phyloP scores from a whole-genome alignment of 2,888 invertebrate species.

The Drosophila mayaguana region DNA sequence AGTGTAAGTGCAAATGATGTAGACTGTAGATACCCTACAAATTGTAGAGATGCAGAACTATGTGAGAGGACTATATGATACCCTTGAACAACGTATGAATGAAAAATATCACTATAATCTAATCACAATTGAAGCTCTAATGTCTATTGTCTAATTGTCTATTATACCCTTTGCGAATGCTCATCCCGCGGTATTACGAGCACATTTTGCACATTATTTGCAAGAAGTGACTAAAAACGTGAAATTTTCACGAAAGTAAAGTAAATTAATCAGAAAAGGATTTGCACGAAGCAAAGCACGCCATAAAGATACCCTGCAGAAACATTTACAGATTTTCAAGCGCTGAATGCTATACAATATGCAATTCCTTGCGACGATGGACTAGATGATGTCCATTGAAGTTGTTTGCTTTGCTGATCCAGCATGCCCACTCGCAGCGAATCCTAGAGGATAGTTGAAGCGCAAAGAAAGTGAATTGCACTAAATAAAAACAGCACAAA shows the following conservation, averaged over 20 bases:
- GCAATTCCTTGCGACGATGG: neutral
- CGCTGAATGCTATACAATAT: neutral
- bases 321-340: neutral
- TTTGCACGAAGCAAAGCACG: neutral
- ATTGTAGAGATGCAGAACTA: neutral
- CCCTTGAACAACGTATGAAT: neutral
- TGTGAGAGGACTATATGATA: neutral
- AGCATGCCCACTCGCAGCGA: too few relatives aligned
- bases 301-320: neutral
- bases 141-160: too few relatives aligned
- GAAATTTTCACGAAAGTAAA: neutral
- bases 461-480: slow-evolving; percentile 42
- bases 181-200: neutral
- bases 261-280: neutral
- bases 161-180: neutral
- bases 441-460: slow-evolving; percentile 23
- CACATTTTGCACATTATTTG: neutral
- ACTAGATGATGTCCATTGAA: neutral
- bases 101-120: neutral
- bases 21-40: neutral
- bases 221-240: neutral
- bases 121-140: too few relatives aligned
- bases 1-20: too few relatives aligned
- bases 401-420: neutral
- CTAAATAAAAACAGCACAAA: slow-evolving; percentile 51